Percentiles rank a stretch among this genome's conserved stretches.
phyloP scores from a whole-genome alignment of 2,797 vertebrate species.

The Thunnus albacares region DNA sequence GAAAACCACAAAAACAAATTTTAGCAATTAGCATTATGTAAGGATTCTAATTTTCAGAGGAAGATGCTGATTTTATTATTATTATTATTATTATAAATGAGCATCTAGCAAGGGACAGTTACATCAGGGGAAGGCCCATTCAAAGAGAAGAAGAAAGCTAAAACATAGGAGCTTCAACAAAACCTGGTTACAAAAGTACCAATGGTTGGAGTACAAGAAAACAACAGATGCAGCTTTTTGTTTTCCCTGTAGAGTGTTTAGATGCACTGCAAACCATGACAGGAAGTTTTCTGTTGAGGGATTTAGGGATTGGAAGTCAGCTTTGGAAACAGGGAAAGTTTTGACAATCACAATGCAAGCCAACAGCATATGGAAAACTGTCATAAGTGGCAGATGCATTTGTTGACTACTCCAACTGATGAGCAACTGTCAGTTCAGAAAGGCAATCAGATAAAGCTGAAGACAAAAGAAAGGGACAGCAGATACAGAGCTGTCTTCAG shows the following conservation, averaged over 20 bases:
- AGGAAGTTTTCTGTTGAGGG: neutral
- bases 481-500: neutral
- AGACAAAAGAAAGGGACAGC: neutral
- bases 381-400: conserved; percentile 13
- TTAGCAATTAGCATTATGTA: too few relatives aligned
- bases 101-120: neutral
- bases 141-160: conserved; percentile 6
- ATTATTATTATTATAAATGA: neutral
- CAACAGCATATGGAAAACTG: neutral
- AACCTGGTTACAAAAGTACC: neutral
- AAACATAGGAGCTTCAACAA: neutral
- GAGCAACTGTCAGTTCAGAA: neutral
- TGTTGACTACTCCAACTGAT: too few relatives aligned
- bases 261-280: neutral
- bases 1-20: too few relatives aligned
- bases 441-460: neutral
- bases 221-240: neutral
- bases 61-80: neutral
- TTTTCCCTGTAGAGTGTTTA: neutral
- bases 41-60: neutral
- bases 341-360: too few relatives aligned
- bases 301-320: neutral
- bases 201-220: neutral
- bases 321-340: neutral
- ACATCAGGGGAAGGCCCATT: neutral